Conservation (phyloP, 1,140 invertebrate species). For the Drosophila willistoni region DNA sequence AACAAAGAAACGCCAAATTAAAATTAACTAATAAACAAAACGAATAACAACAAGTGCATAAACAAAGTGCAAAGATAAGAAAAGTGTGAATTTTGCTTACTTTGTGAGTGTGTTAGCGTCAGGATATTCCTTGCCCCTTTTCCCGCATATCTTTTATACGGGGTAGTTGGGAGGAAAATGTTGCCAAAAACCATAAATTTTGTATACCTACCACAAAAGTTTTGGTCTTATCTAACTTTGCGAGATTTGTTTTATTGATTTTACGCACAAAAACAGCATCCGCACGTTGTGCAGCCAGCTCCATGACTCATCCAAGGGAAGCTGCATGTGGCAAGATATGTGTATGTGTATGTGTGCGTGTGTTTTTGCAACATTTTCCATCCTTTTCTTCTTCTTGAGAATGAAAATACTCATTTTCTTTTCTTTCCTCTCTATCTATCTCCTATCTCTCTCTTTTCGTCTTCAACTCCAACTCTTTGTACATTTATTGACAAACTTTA, state of each 20-base stretch:
- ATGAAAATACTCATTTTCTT: constrained; percentile 16
- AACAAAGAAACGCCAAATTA: not conserved
- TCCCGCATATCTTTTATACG: not conserved
- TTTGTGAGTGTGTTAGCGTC: constrained; percentile 44
- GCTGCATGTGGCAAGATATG: constrained; percentile 1
- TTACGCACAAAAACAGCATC: constrained; percentile 53
- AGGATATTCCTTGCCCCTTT: not conserved
- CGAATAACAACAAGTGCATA: not conserved
- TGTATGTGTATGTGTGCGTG: not conserved
- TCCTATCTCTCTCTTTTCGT: not conserved
- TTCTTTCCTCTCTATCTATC: not conserved
- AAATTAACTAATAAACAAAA: not conserved
- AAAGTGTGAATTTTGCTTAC: constrained; percentile 35
- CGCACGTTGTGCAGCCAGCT: constrained; percentile 37
- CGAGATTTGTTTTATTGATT: constrained; percentile 44
- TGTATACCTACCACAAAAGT: constrained; percentile 18
- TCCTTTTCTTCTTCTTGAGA: not conserved
- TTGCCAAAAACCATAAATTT: constrained; percentile 23
- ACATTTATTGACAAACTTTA: constrained; percentile 55
- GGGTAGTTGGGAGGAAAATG: constrained; percentile 29
- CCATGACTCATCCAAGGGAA: constrained; percentile 21
- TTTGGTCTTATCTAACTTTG: constrained; percentile 19
- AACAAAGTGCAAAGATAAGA: constrained; percentile 13
- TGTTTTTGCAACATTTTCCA: constrained; percentile 47
- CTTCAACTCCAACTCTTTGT: not conserved